A percentile compares a stretch with the other conserved stretches of the same genome.
Conservation (phyloP, 1,140 invertebrate species). For the Sminthurinus signatus region DNA sequence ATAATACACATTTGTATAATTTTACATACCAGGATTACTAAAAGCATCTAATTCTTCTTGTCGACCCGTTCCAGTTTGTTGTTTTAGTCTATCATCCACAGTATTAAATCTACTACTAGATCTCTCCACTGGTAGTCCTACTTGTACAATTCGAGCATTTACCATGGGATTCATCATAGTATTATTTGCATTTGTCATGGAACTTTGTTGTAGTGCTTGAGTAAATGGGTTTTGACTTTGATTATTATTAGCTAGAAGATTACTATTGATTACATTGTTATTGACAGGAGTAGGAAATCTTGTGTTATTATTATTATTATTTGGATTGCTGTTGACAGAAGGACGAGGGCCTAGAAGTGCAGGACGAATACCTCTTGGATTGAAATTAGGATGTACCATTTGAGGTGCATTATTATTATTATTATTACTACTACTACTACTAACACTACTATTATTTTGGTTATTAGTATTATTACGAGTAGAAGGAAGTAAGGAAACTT, state of each 20-base stretch:
- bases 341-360: slow-evolving; percentile 20
- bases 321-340: slow-evolving; percentile 13
- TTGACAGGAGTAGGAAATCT: slow-evolving; percentile 23
- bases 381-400: neutral
- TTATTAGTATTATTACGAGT: neutral
- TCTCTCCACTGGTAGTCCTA: neutral
- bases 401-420: neutral
- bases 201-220: slow-evolving; percentile 27
- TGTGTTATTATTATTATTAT: slow-evolving; percentile 10
- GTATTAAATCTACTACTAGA: slow-evolving; percentile 5
- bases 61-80: neutral
- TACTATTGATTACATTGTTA: slow-evolving; percentile 1
- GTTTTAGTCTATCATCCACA: slow-evolving; percentile 3
- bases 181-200: slow-evolving; percentile 6
- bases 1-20: no score
- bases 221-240: slow-evolving; percentile 30
- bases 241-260: no score
- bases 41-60: slow-evolving; percentile 11
- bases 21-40: slow-evolving; percentile 9
- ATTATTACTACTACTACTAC: neutral
- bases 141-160: neutral
- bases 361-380: neutral
- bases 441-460: neutral
- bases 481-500: slow-evolving; percentile 20
- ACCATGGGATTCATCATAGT: neutral